Evolutionary conservation across 2,113 vertebrate species (phyloP), one percentile per base, ranked within the genome.

Genomic region (Ailuropoda melanoleuca): DNA sequence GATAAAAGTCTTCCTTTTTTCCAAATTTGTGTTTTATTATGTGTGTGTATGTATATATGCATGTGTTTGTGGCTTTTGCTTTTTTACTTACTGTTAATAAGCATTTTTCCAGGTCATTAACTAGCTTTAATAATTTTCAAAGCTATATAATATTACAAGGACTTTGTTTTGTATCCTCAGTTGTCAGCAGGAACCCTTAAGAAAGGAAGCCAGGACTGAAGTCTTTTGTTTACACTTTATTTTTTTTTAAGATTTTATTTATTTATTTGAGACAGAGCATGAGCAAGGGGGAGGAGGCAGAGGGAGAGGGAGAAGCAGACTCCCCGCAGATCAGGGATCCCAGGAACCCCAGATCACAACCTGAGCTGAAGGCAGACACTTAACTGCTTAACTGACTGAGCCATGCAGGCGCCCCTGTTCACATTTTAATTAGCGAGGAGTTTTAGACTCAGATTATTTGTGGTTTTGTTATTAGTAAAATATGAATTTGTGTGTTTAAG

Each of bases 401-500:
- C 62, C 62, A 66, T 31, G 31, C 62, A 66, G 15, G 62, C 31
- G 3, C 66, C 66, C 34, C 66, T 83, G 39, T 60, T 88, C 70
- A 39, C 23, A 62, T 24, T 56, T 87, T 81, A 68, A 66, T 58
- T 82, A 78, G 48, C 9, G 26, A 46, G 55, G 46, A 91, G 15
- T 46, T 95, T 83, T 92, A 50, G 48, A 60, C 34, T 34, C 29
- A 88, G 24, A 58, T 86, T 87, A 91, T 87, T 88, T 82, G 50
- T 89, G 39, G 19, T 50, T 94, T 90, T 90, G 34, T 24, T 81
- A 78, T 89, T 93, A 85, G 46, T 46, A 72, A 89, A 93, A 93
- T 66, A 78, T 5, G 10, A 64, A 78, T 81, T 87, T 88, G 8
- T 43, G 82, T 66, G 17, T 58, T 60, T 68, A 60, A 86, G n/a